Evolutionary conservation across 2,888 invertebrate genomes (phyloP).

Genomic region (Anaspis maculata): DNA sequence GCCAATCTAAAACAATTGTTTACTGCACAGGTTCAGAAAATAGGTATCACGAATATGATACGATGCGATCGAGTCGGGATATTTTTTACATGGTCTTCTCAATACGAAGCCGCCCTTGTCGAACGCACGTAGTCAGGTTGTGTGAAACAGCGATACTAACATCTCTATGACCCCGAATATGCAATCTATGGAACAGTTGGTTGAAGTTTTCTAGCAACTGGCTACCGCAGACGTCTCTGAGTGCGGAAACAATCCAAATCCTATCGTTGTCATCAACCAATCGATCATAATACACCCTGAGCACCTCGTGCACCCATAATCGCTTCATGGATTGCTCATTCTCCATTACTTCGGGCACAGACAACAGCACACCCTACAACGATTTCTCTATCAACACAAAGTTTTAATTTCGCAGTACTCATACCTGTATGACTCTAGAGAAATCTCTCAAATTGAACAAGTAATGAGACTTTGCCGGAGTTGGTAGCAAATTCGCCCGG

Average conservation of each 20-base stretch:
- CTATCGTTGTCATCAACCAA: constrained; percentile 78
- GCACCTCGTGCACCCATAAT: constrained; percentile 89
- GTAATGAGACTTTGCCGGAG: constrained; percentile 90
- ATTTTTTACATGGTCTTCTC: too few species aligned
- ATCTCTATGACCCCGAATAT: too few species aligned
- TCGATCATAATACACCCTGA: constrained; percentile 89
- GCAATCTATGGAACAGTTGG: constrained; percentile 60
- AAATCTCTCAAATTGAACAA: constrained; percentile 92
- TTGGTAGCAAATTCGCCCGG: constrained; percentile 74
- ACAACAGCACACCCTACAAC: constrained; percentile 85
- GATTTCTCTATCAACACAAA: too few species aligned
- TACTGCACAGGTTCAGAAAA: too few species aligned
- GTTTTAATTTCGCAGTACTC: too few species aligned
- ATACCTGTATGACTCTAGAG: constrained; percentile 84
- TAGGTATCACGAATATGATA: too few species aligned
- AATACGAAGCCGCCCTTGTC: too few species aligned
- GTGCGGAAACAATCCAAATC: constrained; percentile 67
- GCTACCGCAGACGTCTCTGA: constrained; percentile 52
- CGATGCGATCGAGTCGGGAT: too few species aligned
- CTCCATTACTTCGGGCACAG: constrained; percentile 87
- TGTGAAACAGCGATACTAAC: too few species aligned
- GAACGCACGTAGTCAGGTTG: too few species aligned
- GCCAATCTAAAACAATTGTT: constrained; percentile 56
- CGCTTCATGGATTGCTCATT: constrained; percentile 79
- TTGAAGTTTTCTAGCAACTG: constrained; percentile 62